A percentile compares a stretch with the other conserved stretches of the same genome.
phyloP scores from a whole-genome alignment of 2,113 vertebrate genomes.

The Smithornis capensis region DNA sequence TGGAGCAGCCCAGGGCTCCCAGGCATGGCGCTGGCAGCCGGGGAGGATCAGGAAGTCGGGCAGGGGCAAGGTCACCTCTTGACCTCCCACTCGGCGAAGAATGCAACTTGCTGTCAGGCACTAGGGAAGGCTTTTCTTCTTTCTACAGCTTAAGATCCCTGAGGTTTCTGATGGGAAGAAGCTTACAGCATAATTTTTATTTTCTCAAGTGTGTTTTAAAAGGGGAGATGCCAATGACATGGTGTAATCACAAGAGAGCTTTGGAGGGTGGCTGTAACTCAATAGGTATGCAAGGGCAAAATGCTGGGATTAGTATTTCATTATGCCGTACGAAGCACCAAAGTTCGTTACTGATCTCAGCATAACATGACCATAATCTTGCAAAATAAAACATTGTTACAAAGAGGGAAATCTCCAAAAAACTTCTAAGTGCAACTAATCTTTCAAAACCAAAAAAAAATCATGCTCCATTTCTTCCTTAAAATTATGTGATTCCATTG shows the following conservation, averaged over 20 bases:
- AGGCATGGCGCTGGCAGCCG: background rate
- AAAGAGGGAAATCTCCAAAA: background rate
- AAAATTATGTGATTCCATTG: background rate
- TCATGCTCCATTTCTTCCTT: background rate
- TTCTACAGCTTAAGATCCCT: background rate
- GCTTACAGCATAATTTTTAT: background rate
- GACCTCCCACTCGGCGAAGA: slow-evolving; percentile 32
- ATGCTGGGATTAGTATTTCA: background rate
- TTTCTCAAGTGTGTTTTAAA: slow-evolving; percentile 31
- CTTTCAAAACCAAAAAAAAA: background rate
- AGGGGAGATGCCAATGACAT: slow-evolving; percentile 2
- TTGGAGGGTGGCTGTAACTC: background rate
- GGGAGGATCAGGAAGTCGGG: slow-evolving; percentile 20
- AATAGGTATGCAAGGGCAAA: background rate
- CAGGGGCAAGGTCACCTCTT: slow-evolving; percentile 47
- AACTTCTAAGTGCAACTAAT: background rate
- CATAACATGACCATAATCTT: background rate
- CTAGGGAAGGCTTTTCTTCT: background rate
- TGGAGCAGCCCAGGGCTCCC: background rate
- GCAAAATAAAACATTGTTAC: background rate
- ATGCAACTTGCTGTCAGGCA: slow-evolving; percentile 28
- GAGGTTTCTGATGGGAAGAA: slow-evolving; percentile 42
- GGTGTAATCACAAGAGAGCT: slow-evolving; percentile 6
- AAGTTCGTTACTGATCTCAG: background rate
- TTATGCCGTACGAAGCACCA: background rate